Base-by-base conservation (phyloP, 2,888 invertebrate genomes). In the Sphaerophoria taeniata region DNA sequence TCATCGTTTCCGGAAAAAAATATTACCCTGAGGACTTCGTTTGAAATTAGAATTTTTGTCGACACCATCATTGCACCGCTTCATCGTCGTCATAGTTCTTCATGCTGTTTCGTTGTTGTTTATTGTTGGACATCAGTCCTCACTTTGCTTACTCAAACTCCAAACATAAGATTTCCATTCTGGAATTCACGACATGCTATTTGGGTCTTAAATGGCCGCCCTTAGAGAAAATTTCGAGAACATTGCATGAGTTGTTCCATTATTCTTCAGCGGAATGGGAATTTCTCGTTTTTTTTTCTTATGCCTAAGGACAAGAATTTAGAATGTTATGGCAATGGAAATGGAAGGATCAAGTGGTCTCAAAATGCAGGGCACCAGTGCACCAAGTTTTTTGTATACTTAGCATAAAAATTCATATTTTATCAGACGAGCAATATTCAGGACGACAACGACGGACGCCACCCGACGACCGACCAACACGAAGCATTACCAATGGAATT, bases 321-420 rank as follows among this genome's bases (percentile, higher is more conserved):
- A 47, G 53, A 69, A 74, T 60, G 45, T 55, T 51, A 53, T 45
- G 45, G 33, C 60, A 12, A 36, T 31, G 65, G 24, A 36, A 51
- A 63, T 47, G 74, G 56, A 5, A 4, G 69, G 78, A 51, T 78
- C 78, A 70, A 78, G 61, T 81, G 74, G 56, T 74, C 63, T 56
- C 39, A 56, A 78, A 74, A 65, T 82, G 56, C 73, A 70, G 70
- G 56, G 36, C 70, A 74, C 58, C 63, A 81, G 74, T 83, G 45
- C 63, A 56, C n/a, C 51, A 39, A 33, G 63, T 73, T 73, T 43
- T 83, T 24, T 80, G 60, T 77, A 58, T 81, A 56, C 69, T 85
- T 70, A 77, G 49, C 73, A 81, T 77, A 85, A 77, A 85, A 85
- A 77, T 85, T 81, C 85, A 85, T 81, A 85, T 85, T 85, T 85